Percentiles rank a stretch among this genome's conserved stretches.
Evolutionary conservation across 2,113 vertebrate species (phyloP).

Genomic region (Daboia siamensis): DNA sequence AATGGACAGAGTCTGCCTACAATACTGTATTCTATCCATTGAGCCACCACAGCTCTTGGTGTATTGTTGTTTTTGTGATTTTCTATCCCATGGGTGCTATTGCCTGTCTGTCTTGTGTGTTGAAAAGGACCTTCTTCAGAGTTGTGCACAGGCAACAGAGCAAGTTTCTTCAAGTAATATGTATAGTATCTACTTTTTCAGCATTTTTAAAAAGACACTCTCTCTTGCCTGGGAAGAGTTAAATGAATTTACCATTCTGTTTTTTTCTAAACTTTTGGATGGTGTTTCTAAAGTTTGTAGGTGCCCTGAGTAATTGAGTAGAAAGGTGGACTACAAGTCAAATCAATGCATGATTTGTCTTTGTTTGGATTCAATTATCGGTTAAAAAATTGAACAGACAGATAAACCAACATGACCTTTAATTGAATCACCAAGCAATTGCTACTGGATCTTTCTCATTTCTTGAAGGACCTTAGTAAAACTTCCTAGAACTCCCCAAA

Average conservation of each 20-base stretch:
- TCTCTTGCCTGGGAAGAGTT: neutral
- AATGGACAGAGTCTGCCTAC: too few species aligned
- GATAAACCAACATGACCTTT: neutral
- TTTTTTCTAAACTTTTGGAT: neutral
- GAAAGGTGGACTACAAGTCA: neutral
- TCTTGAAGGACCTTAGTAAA: neutral
- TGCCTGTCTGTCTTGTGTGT: neutral
- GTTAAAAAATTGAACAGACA: neutral
- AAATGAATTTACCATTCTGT: neutral
- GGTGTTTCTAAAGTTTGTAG: neutral
- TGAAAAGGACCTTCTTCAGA: neutral
- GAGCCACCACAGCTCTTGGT: neutral
- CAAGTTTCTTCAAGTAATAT: neutral
- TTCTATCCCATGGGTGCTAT: neutral
- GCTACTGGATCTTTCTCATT: neutral
- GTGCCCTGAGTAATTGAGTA: neutral
- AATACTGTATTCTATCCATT: neutral
- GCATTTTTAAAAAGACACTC: neutral
- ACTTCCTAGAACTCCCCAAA: neutral
- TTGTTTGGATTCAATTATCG: neutral
- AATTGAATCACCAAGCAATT: neutral
- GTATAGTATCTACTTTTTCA: neutral
- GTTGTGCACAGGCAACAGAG: neutral
- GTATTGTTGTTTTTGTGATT: neutral
- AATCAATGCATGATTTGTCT: neutral